These are phyloP conservation scores for Loripinus fragilis DNA, from an alignment of 2,888 invertebrate species.

Conservation along the genomic window DNA sequence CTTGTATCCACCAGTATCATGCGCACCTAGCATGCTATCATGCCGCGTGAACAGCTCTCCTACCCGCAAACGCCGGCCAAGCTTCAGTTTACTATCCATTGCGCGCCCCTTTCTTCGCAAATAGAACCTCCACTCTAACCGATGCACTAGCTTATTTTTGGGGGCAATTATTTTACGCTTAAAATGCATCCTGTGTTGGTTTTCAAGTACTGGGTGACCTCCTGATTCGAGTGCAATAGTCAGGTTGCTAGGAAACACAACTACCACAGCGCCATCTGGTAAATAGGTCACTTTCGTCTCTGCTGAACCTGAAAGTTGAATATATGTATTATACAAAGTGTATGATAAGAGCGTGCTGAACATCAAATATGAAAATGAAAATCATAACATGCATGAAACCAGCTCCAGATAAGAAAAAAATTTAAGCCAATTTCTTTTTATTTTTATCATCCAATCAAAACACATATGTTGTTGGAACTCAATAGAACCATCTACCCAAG, in stretches of 20 bases:
- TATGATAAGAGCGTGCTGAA: background rate
- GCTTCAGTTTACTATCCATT: conserved; percentile 69
- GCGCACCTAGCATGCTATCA: conserved; percentile 80
- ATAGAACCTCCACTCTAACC: conserved; percentile 98
- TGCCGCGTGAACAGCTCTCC: conserved; percentile 77
- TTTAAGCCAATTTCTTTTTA: too few species aligned
- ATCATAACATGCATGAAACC: background rate
- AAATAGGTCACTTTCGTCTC: conserved; percentile 81
- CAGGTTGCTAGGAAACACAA: conserved; percentile 82
- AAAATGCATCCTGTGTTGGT: conserved; percentile 80
- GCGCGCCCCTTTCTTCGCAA: conserved; percentile 87
- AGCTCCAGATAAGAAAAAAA: too few species aligned
- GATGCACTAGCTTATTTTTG: conserved; percentile 85
- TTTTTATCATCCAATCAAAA: too few species aligned
- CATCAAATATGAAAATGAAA: background rate
- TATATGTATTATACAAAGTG: conserved; percentile 20
- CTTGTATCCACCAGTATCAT: conserved; percentile 76
- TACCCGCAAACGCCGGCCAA: conserved; percentile 82
- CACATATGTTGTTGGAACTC: too few species aligned
- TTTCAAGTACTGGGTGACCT: conserved; percentile 93
- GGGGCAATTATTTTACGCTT: conserved; percentile 81
- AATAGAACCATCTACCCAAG: too few species aligned
- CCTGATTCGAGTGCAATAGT: conserved; percentile 94
- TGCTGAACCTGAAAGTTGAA: conserved; percentile 70
- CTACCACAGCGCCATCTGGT: conserved; percentile 81